A percentile compares a stretch with the other conserved stretches of the same genome.
Evolutionary conservation across 2,797 vertebrate species (phyloP).

Genomic region (Propithecus deckenii): DNA sequence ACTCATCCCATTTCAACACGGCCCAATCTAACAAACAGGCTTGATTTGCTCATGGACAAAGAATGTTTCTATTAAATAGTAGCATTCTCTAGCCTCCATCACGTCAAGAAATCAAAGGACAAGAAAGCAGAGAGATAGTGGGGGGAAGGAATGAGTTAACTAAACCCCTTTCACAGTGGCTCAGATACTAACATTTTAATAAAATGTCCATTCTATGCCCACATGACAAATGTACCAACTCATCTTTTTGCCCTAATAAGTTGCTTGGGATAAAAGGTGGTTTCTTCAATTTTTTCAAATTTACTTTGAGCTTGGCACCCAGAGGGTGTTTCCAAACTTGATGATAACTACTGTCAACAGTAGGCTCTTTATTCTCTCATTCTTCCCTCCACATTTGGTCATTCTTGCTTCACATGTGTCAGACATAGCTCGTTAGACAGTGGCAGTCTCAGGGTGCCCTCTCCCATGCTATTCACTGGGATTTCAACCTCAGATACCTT

Average conservation of each 20-base stretch:
- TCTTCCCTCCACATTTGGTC: too few species aligned
- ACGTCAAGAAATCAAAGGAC: background rate
- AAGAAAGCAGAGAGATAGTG: background rate
- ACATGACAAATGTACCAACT: background rate
- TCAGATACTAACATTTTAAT: background rate
- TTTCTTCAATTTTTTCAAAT: background rate
- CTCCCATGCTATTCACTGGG: background rate
- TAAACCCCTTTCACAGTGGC: background rate
- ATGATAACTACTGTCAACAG: too few species aligned
- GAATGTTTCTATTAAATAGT: background rate
- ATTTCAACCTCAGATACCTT: background rate
- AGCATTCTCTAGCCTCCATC: background rate
- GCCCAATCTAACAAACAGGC: background rate
- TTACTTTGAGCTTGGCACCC: background rate
- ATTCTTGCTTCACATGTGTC: background rate
- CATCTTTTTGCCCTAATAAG: background rate
- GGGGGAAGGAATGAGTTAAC: background rate
- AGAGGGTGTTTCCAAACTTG: background rate
- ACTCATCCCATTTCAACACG: background rate
- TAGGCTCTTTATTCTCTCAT: background rate
- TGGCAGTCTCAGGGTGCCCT: fast-evolving
- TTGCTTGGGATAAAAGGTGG: background rate
- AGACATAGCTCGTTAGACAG: background rate
- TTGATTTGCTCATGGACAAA: background rate
- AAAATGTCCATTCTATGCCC: background rate